Evolutionary conservation across 2,888 invertebrate species (phyloP), one percentile per base, ranked within the genome.

Genomic region (Eupithecia inturbata): DNA sequence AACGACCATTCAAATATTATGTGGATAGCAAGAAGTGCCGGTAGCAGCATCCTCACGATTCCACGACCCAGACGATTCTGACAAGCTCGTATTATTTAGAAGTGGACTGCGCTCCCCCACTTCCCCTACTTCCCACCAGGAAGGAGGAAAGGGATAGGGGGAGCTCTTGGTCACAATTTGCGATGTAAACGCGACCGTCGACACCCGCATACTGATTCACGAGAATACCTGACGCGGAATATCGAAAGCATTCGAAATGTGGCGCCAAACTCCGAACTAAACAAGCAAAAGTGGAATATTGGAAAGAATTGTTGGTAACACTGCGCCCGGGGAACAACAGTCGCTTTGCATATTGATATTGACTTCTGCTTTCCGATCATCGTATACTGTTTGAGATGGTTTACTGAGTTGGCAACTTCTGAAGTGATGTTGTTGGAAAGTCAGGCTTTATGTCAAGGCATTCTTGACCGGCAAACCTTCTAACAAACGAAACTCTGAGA

Each of bases 101-200:
- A 57, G 57, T 57, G 57, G 26, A 57, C 26, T 57, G 57, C 57
- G 26, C 57, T 53, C 22, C 26, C 57, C 57, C 57, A 57, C 26
- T 49, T 26, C 53, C 22, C 53, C 53, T 53, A 57, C 57, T 57
- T 26, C 57, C 53, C 57, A 26, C 57, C 26, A 57, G 57, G 26
- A 26, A 57, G 57, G 26, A 22, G 7, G 22, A 22, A 12, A 22
- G 53, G 53, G 53, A 12, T 31, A 0, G 19, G 62, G 31, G 62
- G 53, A 41, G 49, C 70, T 62, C n/a, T 71, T 69, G 74, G 68
- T 71, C 77, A 73, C 77, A 75, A 75, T 77, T 71, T 73, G 75
- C n/a, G 70, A 64, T 70, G 67, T 68, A 62, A 73, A 67, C 66
- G 70, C 71, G 36, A 57, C 36, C 41, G 33, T 53, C 64, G 53